These are phyloP conservation scores for Sinocyclocheilus anophthalmus DNA, from an alignment of 2,113 vertebrate species.

Conservation along the genomic window DNA sequence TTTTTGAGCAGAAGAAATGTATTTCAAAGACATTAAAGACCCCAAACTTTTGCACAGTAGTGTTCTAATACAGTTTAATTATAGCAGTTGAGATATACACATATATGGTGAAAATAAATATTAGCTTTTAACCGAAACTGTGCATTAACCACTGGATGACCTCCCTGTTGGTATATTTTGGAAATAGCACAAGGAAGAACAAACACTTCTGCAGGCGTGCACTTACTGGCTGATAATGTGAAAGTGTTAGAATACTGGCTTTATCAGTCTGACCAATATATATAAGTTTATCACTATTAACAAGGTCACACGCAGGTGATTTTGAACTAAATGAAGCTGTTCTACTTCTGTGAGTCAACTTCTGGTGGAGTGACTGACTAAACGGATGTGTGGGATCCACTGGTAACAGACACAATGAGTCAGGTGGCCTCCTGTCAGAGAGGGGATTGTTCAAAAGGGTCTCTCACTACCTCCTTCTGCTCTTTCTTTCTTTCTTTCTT, in stretches of 20 bases:
- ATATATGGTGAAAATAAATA: background rate
- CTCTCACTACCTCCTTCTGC: background rate
- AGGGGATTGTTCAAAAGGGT: conserved; percentile 30
- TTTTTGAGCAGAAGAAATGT: background rate
- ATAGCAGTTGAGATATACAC: background rate
- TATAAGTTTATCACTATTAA: background rate
- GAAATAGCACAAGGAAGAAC: background rate
- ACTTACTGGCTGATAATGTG: background rate
- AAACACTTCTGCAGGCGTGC: background rate
- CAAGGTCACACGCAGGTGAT: background rate
- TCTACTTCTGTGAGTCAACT: background rate
- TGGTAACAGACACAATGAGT: conserved; percentile 22
- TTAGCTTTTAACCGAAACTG: background rate
- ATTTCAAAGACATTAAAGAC: background rate
- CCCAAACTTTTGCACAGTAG: background rate
- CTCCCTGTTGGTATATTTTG: background rate
- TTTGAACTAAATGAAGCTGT: conserved; percentile 6
- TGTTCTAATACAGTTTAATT: background rate
- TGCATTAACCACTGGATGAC: background rate
- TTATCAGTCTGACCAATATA: background rate
- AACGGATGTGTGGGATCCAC: conserved; percentile 17
- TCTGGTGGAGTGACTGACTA: conserved; percentile 20
- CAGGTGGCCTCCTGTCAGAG: conserved; percentile 33
- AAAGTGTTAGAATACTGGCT: background rate
- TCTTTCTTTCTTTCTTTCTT: conserved; percentile 11